phyloP scores from a whole-genome alignment of 2,797 vertebrate species.

The Labroides dimidiatus region DNA sequence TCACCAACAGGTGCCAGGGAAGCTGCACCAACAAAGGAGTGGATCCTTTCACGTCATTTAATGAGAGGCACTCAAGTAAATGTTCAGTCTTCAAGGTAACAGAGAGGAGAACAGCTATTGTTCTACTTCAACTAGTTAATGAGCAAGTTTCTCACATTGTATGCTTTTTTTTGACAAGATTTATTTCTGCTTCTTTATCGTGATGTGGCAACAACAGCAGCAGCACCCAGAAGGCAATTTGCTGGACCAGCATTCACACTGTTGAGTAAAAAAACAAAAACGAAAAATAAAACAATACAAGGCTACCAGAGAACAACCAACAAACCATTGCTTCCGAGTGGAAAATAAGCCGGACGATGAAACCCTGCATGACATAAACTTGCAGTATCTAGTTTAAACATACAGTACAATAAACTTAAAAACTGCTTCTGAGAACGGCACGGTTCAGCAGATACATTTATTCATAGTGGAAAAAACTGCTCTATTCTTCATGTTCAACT shows the following conservation, averaged over 20 bases:
- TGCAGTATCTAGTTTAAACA: constrained; percentile 63
- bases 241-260: constrained; percentile 64
- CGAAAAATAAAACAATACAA: constrained; percentile 72
- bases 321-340: constrained; percentile 59
- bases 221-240: constrained; percentile 62
- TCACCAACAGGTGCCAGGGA: neutral
- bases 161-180: constrained; percentile 36
- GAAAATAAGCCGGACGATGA: constrained; percentile 75
- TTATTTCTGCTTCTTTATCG: constrained; percentile 67
- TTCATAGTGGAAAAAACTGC: constrained; percentile 36
- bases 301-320: constrained; percentile 65
- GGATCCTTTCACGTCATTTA: too few relatives aligned
- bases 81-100: too few relatives aligned
- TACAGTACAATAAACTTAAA: constrained; percentile 62
- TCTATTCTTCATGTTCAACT: constrained; percentile 29
- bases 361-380: constrained; percentile 78
- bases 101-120: too few relatives aligned
- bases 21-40: too few relatives aligned
- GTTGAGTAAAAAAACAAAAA: constrained; percentile 72
- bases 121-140: neutral
- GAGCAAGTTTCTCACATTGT: neutral
- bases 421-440: too few relatives aligned
- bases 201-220: constrained; percentile 66
- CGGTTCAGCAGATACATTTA: constrained; percentile 47
- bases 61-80: too few relatives aligned